Conservation (phyloP, 1,140 invertebrate genomes). For the Tetramorium simillimum region DNA sequence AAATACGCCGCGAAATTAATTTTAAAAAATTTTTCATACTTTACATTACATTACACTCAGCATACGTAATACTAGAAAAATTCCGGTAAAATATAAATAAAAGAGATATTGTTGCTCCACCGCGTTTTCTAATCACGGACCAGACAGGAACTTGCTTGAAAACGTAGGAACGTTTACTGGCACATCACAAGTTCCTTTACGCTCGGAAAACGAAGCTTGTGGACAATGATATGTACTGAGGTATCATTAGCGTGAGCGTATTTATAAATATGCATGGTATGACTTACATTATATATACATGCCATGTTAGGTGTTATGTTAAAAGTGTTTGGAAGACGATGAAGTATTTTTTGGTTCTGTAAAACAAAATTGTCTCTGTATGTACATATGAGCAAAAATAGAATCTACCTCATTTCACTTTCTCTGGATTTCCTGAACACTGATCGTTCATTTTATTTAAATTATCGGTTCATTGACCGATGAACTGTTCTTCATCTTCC, state of each 20-base stretch:
- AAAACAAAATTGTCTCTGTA: background rate
- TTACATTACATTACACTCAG: background rate
- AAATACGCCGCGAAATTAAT: constrained; percentile 13
- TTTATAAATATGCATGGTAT: constrained; percentile 8
- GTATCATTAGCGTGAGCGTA: background rate
- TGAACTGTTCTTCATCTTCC: background rate
- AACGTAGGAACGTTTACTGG: constrained; percentile 9
- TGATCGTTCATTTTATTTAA: background rate
- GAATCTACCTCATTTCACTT: background rate
- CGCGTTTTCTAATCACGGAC: constrained; percentile 1
- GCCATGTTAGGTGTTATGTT: background rate
- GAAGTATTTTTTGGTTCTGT: background rate
- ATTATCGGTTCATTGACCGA: background rate
- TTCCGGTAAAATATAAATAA: background rate
- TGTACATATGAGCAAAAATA: background rate
- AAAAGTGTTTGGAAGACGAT: background rate
- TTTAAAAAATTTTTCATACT: background rate
- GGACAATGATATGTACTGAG: background rate
- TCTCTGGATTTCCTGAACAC: background rate
- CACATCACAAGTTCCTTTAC: background rate
- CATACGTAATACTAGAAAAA: constrained; percentile 5
- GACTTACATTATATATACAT: background rate
- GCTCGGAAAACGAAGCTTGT: background rate
- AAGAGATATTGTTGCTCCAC: background rate
- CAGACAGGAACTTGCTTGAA: constrained; percentile 6